Conservation (phyloP, 2,113 vertebrate genomes). For the Nerophis lumbriciformis region DNA sequence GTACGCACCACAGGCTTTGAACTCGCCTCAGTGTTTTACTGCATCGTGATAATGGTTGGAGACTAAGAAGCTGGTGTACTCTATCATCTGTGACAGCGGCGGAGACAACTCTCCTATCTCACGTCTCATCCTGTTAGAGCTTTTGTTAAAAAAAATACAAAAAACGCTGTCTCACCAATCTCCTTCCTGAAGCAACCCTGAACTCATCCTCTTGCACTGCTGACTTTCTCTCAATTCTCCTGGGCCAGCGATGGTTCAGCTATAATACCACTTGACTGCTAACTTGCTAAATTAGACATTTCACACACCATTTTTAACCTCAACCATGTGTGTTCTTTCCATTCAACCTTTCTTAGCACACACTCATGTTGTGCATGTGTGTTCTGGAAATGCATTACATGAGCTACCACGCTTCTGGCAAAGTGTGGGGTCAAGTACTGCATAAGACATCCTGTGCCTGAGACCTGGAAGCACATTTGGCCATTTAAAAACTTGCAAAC, state of each 20-base stretch:
- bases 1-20: conserved; percentile 11
- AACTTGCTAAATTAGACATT: too few species aligned
- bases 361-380: neutral
- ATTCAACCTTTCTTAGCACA: neutral
- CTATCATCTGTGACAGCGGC: conserved; percentile 47
- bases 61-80: conserved; percentile 38
- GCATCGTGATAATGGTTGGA: conserved; percentile 37
- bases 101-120: conserved; percentile 53
- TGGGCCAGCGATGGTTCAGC: neutral
- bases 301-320: neutral
- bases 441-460: neutral
- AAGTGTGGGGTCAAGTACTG: neutral
- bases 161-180: conserved; percentile 13
- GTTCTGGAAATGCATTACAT: neutral
- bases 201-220: conserved; percentile 16
- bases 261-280: too few species aligned
- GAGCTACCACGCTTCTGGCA: neutral
- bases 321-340: too few species aligned
- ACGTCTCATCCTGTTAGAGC: conserved; percentile 30
- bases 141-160: conserved; percentile 10
- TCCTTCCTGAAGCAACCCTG: conserved; percentile 10
- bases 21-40: conserved; percentile 34
- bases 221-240: conserved; percentile 2
- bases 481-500: neutral
- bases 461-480: neutral